Evolutionary conservation across 2,888 invertebrate genomes (phyloP).

Genomic region (Heliconius hortense): DNA sequence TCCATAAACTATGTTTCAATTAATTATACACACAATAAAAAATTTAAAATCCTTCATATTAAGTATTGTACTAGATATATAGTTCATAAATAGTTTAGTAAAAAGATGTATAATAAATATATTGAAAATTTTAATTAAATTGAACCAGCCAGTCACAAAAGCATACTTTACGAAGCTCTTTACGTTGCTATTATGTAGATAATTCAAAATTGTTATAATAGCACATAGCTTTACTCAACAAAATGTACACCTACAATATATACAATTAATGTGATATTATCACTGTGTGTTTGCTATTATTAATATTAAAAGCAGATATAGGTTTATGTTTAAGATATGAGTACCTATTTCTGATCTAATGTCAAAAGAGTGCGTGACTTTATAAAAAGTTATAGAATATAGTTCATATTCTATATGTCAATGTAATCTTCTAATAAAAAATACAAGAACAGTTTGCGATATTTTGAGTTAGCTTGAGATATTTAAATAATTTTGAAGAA

Average conservation of each 20-base stretch:
- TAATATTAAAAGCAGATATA: neutral
- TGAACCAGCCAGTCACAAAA: slow-evolving; percentile 41
- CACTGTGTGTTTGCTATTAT: neutral
- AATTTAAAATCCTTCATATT: neutral
- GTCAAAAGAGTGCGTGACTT: too few species aligned
- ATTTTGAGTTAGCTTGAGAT: too few species aligned
- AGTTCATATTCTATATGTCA: neutral
- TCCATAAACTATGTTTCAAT: neutral
- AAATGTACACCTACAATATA: neutral
- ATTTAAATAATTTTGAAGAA: neutral
- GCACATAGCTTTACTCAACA: neutral
- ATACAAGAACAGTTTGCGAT: neutral
- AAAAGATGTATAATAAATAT: neutral
- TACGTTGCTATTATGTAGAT: slow-evolving; percentile 1
- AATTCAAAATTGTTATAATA: slow-evolving; percentile 8
- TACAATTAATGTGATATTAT: neutral
- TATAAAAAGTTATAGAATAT: too few species aligned
- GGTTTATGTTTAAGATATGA: neutral
- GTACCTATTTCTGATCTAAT: neutral
- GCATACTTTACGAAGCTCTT: slow-evolving; percentile 27
- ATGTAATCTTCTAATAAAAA: neutral
- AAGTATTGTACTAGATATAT: neutral
- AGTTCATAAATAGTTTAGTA: neutral
- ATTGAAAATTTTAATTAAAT: slow-evolving; percentile 37
- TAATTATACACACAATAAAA: neutral